Evolutionary conservation across 2,888 invertebrate species (phyloP), one percentile per base, ranked within the genome.

Genomic region (Drosophila colorata): DNA sequence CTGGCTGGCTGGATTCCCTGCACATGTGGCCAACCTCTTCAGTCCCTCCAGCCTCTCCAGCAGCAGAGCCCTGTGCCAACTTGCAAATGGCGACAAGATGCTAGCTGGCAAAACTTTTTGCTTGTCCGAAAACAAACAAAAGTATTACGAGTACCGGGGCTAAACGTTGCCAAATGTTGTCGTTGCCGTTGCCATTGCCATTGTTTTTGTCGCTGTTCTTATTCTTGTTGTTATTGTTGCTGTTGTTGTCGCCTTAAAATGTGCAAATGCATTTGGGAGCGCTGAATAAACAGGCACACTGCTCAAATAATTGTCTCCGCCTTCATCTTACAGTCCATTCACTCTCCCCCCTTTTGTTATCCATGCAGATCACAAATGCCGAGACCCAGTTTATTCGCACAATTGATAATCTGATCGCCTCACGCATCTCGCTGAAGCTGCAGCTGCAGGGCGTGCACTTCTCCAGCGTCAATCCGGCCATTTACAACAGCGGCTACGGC

Each of bases 391-490:
- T 89, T 71, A 90, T 92, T 64, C 90, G 89, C 65, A 92, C 92
- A 58, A 81, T 90, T 71, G 92, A 92, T 81, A 91, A 89, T 81
- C 88, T 92, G 78, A 90, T 91, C 78, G 91, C 91, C 51, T 91
- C 92, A 47, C 90, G 91, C 61, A 90, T 92, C 70, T 90, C 90
- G 58, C 69, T 92, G 23, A 91, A 90, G 80, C 70, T 92, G 58
- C 91, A 92, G 69, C 77, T 92, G 58, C 92, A 92, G 72, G 91
- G 91, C 52, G 89, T 91, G 56, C 92, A 92, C 78, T 92, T 92
- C 69, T 86, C 90, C 56, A 91, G 90, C 65, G 87, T 73, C 16
- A 90, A 90, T 44, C 79, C 88, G 65, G 60, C 73, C 47, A 83
- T 88, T 56, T 87, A 85, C 20, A 83, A 80, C 37, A 46, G 31